phyloP scores from a whole-genome alignment of 2,113 vertebrate genomes.

The Cyanoderma ruficeps region DNA sequence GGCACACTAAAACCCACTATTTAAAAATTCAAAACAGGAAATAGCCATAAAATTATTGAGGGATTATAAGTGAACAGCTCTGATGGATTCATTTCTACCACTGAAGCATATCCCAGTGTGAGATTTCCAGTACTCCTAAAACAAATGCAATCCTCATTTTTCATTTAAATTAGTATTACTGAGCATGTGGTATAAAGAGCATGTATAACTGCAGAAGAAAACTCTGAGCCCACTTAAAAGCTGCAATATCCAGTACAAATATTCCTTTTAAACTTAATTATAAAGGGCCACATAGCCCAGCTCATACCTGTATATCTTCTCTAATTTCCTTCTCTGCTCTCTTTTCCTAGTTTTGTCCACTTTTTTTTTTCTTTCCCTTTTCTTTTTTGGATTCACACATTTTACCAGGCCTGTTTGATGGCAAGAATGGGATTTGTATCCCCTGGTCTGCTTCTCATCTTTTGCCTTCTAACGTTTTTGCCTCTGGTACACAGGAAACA shows the following conservation, averaged over 20 bases:
- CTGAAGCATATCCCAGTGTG: neutral
- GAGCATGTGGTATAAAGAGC: neutral
- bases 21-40: neutral
- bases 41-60: neutral
- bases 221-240: neutral
- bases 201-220: neutral
- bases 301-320: neutral
- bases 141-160: neutral
- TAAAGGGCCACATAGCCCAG: fast-evolving
- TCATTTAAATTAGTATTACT: neutral
- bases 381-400: neutral
- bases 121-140: neutral
- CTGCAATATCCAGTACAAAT: neutral
- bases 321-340: neutral
- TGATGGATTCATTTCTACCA: neutral
- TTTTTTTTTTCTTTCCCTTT: too few relatives aligned
- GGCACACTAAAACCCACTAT: neutral
- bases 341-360: neutral
- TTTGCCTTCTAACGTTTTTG: neutral
- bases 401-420: neutral
- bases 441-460: neutral
- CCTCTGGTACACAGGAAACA: neutral
- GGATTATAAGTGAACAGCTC: neutral
- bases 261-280: neutral
- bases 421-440: neutral